These are phyloP conservation scores for Propithecus coquereli DNA, from an alignment of 2,113 vertebrate species.

Conservation along the genomic window DNA sequence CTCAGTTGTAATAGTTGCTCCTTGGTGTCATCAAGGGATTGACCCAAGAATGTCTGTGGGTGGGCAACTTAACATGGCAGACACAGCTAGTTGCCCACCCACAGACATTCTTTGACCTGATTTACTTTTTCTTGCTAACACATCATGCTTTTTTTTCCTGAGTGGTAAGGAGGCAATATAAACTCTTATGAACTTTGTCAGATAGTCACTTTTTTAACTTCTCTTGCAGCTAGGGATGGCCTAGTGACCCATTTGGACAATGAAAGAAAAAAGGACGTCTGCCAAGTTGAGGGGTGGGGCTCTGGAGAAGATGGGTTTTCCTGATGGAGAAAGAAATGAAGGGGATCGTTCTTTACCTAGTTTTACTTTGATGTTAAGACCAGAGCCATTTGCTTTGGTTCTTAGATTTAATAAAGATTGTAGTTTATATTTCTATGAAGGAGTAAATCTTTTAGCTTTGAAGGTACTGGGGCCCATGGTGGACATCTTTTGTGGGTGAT, in stretches of 20 bases:
- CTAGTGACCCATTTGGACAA: background rate
- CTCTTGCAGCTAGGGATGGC: background rate
- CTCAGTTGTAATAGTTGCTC: background rate
- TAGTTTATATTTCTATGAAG: background rate
- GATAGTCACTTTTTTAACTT: background rate
- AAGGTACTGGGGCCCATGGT: background rate
- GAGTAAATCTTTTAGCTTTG: background rate
- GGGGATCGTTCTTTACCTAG: background rate
- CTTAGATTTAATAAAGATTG: background rate
- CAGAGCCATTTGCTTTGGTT: background rate
- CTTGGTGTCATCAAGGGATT: background rate
- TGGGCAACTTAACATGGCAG: no score
- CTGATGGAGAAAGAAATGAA: background rate
- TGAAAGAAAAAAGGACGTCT: background rate
- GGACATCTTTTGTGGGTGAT: background rate
- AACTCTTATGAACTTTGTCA: background rate
- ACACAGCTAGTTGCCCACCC: no score
- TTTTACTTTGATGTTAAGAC: background rate
- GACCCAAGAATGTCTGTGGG: background rate
- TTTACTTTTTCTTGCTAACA: background rate
- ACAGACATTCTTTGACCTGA: background rate
- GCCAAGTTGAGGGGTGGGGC: background rate
- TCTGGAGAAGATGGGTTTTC: background rate
- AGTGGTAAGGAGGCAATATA: background rate
- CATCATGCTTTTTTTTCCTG: background rate